These are phyloP conservation scores for Bucco capensis DNA, from an alignment of 2,113 vertebrate species.

Conservation along the genomic window DNA sequence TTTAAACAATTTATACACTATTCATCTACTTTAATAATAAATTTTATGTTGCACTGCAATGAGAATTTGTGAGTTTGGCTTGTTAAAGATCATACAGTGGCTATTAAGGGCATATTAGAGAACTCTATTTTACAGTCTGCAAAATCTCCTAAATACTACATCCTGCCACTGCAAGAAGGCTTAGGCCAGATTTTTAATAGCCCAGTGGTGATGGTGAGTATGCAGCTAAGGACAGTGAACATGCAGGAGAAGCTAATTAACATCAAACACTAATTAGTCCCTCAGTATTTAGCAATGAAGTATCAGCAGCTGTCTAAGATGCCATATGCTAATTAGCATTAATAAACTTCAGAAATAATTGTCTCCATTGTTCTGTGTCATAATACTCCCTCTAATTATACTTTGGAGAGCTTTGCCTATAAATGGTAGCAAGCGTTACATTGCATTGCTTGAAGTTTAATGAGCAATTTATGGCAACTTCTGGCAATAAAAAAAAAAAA, in stretches of 20 bases:
- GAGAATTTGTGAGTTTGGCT: neutral
- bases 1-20: neutral
- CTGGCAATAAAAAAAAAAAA: constrained; percentile 43
- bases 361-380: constrained; percentile 82
- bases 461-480: constrained; percentile 75
- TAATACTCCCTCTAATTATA: constrained; percentile 78
- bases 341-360: constrained; percentile 87
- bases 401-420: constrained; percentile 75
- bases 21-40: neutral
- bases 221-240: constrained; percentile 66
- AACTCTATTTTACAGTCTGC: neutral
- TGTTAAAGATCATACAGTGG: neutral
- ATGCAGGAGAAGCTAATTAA: constrained; percentile 79
- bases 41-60: neutral
- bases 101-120: neutral
- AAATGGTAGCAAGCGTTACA: constrained; percentile 73
- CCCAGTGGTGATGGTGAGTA: constrained; percentile 48
- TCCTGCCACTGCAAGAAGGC: constrained; percentile 11
- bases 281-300: constrained; percentile 82
- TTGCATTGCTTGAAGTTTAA: constrained; percentile 71
- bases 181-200: constrained; percentile 69
- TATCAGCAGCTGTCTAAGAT: constrained; percentile 83
- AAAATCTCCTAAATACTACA: constrained; percentile 39
- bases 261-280: constrained; percentile 83
- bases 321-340: constrained; percentile 86